Percentiles rank a stretch among this genome's conserved stretches.
These are phyloP conservation scores for Fregetta grallaria DNA, from an alignment of 2,113 vertebrate species.

Conservation along the genomic window DNA sequence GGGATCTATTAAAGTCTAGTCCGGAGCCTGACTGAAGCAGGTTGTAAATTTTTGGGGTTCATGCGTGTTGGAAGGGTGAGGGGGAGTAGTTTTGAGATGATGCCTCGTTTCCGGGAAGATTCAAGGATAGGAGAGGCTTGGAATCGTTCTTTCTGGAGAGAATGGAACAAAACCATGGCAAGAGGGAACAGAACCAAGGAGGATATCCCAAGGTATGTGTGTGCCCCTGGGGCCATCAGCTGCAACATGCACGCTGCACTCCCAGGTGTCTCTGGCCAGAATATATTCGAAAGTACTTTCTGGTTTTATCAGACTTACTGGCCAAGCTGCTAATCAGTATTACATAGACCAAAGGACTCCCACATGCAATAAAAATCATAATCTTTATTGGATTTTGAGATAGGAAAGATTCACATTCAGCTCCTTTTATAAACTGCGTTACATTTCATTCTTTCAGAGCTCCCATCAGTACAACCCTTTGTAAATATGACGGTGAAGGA, in stretches of 20 bases:
- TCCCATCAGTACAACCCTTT: neutral
- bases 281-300: neutral
- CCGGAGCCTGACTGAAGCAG: neutral
- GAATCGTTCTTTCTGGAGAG: neutral
- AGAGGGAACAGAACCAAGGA: neutral
- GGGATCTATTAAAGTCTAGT: neutral
- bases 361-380: constrained; percentile 44
- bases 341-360: constrained; percentile 30
- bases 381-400: constrained; percentile 62
- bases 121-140: neutral
- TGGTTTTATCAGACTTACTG: constrained; percentile 18
- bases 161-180: neutral
- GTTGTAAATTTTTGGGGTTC: neutral
- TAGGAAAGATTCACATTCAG: neutral
- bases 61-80: neutral
- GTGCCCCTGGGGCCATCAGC: neutral
- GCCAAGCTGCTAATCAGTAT: constrained; percentile 21
- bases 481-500: neutral
- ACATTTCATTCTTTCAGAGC: neutral
- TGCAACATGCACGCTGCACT: neutral
- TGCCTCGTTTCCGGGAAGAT: neutral
- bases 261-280: neutral
- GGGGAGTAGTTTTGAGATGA: neutral
- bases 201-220: neutral
- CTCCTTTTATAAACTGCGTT: constrained; percentile 39